Conservation (phyloP, 2,797 vertebrate genomes). For the Tarsius wallacei region DNA sequence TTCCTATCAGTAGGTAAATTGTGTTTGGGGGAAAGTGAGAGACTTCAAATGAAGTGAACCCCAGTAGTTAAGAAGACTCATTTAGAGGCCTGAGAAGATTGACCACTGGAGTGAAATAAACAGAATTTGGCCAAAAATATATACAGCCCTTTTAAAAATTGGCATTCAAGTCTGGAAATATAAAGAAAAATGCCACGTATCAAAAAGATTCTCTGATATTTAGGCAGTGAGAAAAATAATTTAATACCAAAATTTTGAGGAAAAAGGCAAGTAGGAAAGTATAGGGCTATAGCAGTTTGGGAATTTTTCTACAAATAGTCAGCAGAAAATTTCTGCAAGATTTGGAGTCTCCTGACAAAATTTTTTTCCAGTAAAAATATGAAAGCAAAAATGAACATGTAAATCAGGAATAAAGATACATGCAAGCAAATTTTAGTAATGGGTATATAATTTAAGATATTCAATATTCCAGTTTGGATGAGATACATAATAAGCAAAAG, state of each 20-base stretch:
- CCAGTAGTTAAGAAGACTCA: background rate
- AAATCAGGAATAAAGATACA: constrained; percentile 56
- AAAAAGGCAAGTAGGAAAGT: constrained; percentile 15
- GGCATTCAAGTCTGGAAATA: constrained; percentile 34
- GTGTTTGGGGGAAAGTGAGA: background rate
- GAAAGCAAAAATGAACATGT: background rate
- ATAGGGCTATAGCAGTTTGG: background rate
- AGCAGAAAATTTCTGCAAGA: constrained; percentile 35
- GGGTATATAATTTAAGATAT: background rate
- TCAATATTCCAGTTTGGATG: constrained; percentile 20
- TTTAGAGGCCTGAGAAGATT: background rate
- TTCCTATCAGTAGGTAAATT: background rate
- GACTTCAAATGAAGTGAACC: background rate
- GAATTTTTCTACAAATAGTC: constrained; percentile 20
- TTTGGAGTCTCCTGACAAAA: constrained; percentile 22
- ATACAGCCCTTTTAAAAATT: constrained; percentile 13
- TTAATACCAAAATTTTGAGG: constrained; percentile 27
- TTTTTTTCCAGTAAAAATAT: constrained; percentile 62
- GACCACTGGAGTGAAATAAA: background rate
- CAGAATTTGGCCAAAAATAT: constrained; percentile 16
- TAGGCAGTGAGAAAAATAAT: constrained; percentile 53
- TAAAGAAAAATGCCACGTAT: constrained; percentile 33
- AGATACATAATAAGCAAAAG: constrained; percentile 38
- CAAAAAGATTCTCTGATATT: constrained; percentile 28
- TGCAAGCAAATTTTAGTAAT: background rate